A percentile compares a stretch with the other conserved stretches of the same genome.
Conservation (phyloP, 1,140 invertebrate species). For the Camponotus floridanus region DNA sequence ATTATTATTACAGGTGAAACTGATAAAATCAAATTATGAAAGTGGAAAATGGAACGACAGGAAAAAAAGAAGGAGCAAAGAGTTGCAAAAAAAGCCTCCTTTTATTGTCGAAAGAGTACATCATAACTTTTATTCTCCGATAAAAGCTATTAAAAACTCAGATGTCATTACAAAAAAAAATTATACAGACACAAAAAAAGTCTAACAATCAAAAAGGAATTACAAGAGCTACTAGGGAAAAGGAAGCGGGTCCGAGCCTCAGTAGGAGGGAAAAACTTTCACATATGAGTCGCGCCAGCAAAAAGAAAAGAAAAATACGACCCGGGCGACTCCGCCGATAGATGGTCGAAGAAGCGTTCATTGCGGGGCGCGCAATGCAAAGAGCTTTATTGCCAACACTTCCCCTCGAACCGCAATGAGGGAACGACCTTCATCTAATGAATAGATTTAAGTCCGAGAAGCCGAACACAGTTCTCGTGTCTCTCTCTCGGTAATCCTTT, state of each 20-base stretch:
- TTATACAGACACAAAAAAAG: not conserved
- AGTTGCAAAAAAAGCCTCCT: constrained; percentile 86
- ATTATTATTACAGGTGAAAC: not conserved
- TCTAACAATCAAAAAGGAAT: constrained; percentile 17
- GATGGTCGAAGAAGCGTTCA: too few relatives aligned
- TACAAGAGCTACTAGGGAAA: not conserved
- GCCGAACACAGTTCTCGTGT: too few relatives aligned
- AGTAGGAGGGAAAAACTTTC: too few relatives aligned
- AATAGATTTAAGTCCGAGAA: too few relatives aligned
- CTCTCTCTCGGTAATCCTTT: too few relatives aligned
- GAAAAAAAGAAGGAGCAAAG: constrained; percentile 87
- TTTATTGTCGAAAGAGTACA: constrained; percentile 83
- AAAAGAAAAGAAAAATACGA: too few relatives aligned
- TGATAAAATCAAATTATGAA: constrained; percentile 1
- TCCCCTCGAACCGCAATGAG: too few relatives aligned
- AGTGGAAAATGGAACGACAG: constrained; percentile 87
- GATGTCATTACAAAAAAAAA: not conserved
- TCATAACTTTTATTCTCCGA: constrained; percentile 80
- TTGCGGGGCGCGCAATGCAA: too few relatives aligned
- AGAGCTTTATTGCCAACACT: too few relatives aligned
- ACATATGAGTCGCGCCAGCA: too few relatives aligned
- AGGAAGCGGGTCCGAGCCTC: too few relatives aligned
- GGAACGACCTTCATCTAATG: fast-evolving
- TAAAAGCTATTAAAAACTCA: constrained; percentile 82
- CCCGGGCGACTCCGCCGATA: too few relatives aligned